A percentile compares a stretch with the other conserved stretches of the same genome.
phyloP scores from a whole-genome alignment of 2,113 vertebrate species.

The Cynopterus brachyotis region DNA sequence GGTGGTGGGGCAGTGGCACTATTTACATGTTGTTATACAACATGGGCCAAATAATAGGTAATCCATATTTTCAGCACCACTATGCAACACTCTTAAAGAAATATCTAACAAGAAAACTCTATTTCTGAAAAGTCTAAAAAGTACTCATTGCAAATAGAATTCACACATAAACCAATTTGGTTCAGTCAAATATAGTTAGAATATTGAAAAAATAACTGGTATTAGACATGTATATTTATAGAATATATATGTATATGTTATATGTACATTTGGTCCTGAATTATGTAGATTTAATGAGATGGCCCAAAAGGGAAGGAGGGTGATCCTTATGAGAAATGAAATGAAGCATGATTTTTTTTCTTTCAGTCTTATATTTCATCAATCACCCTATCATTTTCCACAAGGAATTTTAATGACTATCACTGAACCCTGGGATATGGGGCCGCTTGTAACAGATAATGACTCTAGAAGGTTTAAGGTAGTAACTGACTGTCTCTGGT shows the following conservation, averaged over 20 bases:
- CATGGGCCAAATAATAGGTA: not conserved
- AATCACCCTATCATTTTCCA: not conserved
- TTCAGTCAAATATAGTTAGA: not conserved
- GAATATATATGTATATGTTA: not conserved
- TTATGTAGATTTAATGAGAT: not conserved
- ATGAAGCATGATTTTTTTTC: constrained; percentile 17
- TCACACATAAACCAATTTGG: not conserved
- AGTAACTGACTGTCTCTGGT: not conserved
- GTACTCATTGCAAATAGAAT: not conserved
- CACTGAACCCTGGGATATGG: not conserved
- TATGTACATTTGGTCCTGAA: not conserved
- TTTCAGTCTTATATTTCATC: constrained; percentile 4
- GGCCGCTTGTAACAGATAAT: not conserved
- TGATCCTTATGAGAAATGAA: not conserved
- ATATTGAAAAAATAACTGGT: not conserved
- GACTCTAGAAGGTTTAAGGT: not conserved
- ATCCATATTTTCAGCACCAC: not conserved
- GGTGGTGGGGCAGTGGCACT: not conserved
- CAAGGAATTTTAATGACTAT: constrained; percentile 16
- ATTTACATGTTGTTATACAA: not conserved
- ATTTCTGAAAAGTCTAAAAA: not conserved
- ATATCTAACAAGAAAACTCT: not conserved
- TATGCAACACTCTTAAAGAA: not conserved
- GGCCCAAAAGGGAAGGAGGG: not conserved
- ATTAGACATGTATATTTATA: not conserved